These are phyloP conservation scores for Acrobeloides nanus DNA, from an alignment of 2,888 invertebrate genomes.

Conservation along the genomic window DNA sequence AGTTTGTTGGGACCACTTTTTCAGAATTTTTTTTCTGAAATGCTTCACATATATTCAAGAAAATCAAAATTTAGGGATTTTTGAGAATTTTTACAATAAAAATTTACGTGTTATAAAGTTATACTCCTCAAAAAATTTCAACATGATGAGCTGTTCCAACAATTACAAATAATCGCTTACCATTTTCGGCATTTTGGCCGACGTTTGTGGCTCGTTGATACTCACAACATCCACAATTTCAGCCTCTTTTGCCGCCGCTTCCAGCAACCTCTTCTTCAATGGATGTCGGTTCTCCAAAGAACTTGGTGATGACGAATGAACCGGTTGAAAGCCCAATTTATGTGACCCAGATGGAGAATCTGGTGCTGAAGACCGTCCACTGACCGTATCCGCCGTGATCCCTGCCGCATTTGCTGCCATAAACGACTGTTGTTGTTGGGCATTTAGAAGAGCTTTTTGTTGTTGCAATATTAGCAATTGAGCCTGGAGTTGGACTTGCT, in stretches of 20 bases:
- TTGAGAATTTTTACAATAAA: too few species aligned
- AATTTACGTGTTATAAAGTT: not conserved
- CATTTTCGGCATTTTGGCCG: conserved; percentile 24
- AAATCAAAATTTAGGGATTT: too few species aligned
- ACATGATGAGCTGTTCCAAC: not conserved
- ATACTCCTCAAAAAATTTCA: not conserved
- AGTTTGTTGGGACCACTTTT: too few species aligned
- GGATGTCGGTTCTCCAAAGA: conserved; percentile 14
- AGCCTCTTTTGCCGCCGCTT: conserved; percentile 11
- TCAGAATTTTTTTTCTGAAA: too few species aligned
- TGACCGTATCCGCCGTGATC: conserved; percentile 3
- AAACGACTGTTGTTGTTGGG: conserved; percentile 17
- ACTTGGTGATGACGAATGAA: conserved; percentile 13
- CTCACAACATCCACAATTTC: conserved; percentile 7
- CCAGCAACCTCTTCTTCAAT: conserved; percentile 25
- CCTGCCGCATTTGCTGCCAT: conserved; percentile 12
- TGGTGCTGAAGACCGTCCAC: conserved; percentile 4
- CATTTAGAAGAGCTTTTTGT: conserved; percentile 11
- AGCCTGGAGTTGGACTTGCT: conserved; percentile 3
- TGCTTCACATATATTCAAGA: too few species aligned
- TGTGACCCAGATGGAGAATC: conserved; percentile 12
- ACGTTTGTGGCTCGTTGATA: conserved; percentile 14
- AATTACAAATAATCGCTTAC: conserved; percentile 14
- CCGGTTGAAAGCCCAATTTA: not conserved
- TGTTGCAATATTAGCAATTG: conserved; percentile 12